These are phyloP conservation scores for Brachynemurus nebulosus DNA, from an alignment of 2,888 invertebrate species.

Conservation along the genomic window DNA sequence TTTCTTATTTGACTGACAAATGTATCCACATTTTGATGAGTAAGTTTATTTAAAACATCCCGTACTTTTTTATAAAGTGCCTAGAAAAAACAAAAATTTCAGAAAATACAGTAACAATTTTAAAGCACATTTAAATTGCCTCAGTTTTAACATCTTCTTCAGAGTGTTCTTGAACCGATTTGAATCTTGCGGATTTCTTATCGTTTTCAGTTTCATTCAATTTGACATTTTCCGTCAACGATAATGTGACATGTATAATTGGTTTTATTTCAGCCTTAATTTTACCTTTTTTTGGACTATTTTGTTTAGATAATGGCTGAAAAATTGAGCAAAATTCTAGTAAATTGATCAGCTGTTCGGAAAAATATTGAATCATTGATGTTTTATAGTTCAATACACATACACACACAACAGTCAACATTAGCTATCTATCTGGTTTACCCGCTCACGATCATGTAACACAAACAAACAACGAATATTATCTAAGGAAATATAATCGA, in stretches of 20 bases:
- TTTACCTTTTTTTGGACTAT: constrained; percentile 35
- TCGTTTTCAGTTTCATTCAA: constrained; percentile 79
- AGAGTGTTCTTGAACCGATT: constrained; percentile 26
- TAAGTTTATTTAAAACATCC: constrained; percentile 84
- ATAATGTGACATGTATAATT: constrained; percentile 53
- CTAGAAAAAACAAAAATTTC: constrained; percentile 27
- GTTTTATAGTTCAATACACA: too few species aligned
- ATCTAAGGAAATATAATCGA: too few species aligned
- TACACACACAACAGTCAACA: too few species aligned
- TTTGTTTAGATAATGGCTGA: constrained; percentile 25
- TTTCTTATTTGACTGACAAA: constrained; percentile 62
- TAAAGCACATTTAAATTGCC: constrained; percentile 17
- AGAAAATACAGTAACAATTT: constrained; percentile 7
- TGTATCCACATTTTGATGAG: constrained; percentile 84
- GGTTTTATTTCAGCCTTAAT: constrained; percentile 33
- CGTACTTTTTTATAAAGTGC: constrained; percentile 69
- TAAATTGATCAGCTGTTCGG: not conserved
- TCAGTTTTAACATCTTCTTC: constrained; percentile 37
- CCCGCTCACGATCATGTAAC: too few species aligned
- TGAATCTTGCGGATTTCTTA: constrained; percentile 67
- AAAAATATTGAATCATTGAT: constrained; percentile 4
- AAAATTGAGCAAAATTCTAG: not conserved
- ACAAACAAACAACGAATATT: too few species aligned
- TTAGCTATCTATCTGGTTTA: too few species aligned
- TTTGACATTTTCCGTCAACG: constrained; percentile 66